Conservation (phyloP, 2,113 vertebrate species). For the Hystrix brachyura region DNA sequence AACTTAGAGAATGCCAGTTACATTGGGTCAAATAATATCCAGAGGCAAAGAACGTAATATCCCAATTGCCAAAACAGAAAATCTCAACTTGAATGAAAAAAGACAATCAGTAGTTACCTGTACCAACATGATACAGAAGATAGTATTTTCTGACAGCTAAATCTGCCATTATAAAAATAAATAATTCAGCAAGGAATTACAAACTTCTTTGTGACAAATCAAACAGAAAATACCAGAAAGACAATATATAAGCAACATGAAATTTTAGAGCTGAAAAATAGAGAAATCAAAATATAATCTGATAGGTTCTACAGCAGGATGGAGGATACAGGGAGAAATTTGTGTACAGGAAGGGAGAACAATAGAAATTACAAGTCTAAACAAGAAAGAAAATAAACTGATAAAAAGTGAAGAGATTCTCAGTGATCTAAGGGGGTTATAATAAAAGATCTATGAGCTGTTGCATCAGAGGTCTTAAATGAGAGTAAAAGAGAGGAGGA, state of each 20-base stretch:
- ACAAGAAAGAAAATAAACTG: constrained; percentile 8
- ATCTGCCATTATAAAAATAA: not conserved
- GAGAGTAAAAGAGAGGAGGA: not conserved
- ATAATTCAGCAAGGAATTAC: constrained; percentile 44
- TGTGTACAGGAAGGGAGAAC: not conserved
- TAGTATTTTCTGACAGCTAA: constrained; percentile 43
- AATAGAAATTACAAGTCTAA: not conserved
- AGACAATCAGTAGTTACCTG: not conserved
- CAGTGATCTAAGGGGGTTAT: not conserved
- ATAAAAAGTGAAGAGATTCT: not conserved
- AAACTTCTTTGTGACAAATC: constrained; percentile 30
- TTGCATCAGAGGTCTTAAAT: not conserved
- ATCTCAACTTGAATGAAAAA: constrained; percentile 28
- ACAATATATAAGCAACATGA: constrained; percentile 20
- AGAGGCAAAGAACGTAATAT: not conserved
- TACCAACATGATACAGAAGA: not conserved
- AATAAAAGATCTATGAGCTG: constrained; percentile 30
- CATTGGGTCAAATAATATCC: not conserved
- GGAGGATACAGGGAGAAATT: not conserved
- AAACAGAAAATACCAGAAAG: not conserved
- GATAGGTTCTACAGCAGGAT: not conserved
- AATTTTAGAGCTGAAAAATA: constrained; percentile 39
- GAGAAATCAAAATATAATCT: constrained; percentile 34
- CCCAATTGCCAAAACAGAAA: not conserved
- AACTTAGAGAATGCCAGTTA: not conserved